Evolutionary conservation across 2,888 invertebrate species (phyloP).

Genomic region (Brenthis ino): DNA sequence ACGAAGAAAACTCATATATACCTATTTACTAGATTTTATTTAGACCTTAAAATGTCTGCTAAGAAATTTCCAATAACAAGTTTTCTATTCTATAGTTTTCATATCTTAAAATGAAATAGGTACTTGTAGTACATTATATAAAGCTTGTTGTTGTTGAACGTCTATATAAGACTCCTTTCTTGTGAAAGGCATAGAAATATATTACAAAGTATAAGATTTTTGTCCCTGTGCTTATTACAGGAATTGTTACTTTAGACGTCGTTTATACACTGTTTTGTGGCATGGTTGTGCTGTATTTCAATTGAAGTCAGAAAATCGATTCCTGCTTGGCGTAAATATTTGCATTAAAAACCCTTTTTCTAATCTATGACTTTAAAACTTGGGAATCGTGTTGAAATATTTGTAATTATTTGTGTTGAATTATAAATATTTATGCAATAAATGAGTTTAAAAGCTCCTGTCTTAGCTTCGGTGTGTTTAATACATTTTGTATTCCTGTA

Average conservation of each 20-base stretch:
- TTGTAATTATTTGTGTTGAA: no score
- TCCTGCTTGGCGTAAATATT: background rate
- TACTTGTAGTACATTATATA: background rate
- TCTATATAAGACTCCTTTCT: constrained; percentile 10
- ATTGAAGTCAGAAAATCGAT: background rate
- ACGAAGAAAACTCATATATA: no score
- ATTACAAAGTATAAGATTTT: constrained; percentile 10
- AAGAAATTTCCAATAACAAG: background rate
- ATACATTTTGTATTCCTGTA: no score
- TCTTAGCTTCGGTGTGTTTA: no score
- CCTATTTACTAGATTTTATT: no score
- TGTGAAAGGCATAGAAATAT: constrained; percentile 8
- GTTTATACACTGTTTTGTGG: background rate
- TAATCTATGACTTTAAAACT: no score
- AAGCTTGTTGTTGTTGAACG: constrained; percentile 11
- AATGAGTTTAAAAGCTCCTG: no score
- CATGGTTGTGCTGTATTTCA: background rate
- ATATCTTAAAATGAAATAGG: constrained; percentile 1
- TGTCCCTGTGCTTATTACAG: background rate
- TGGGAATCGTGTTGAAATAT: no score
- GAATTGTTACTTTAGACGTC: background rate
- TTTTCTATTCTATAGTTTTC: background rate
- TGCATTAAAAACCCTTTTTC: background rate
- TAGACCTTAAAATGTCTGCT: background rate
- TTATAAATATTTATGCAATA: no score